A percentile compares a stretch with the other conserved stretches of the same genome.
These are phyloP conservation scores for Eulemur rubriventer DNA, from an alignment of 2,797 vertebrate genomes.

Conservation along the genomic window DNA sequence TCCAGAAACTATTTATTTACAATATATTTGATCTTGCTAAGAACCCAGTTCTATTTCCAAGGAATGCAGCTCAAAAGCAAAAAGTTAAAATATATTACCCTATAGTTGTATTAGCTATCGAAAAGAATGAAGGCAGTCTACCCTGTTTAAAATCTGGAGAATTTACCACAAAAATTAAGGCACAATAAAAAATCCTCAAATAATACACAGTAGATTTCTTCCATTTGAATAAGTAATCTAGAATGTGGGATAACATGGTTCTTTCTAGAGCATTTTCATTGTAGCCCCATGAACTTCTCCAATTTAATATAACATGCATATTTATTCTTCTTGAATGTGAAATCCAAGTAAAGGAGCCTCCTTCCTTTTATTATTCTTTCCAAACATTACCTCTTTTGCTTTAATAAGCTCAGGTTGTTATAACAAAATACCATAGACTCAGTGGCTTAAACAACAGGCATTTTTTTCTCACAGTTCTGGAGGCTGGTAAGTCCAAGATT, in stretches of 20 bases:
- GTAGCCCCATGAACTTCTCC: neutral
- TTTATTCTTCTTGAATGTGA: neutral
- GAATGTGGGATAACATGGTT: neutral
- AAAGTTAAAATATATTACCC: neutral
- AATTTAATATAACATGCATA: neutral
- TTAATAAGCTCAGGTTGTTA: neutral
- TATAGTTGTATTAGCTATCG: neutral
- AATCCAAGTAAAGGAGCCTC: neutral
- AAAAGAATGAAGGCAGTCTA: neutral
- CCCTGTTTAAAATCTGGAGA: neutral
- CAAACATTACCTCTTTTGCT: neutral
- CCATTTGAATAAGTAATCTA: neutral
- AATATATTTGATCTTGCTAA: neutral
- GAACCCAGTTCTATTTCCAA: neutral
- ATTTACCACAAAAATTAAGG: neutral
- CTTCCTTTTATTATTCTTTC: neutral
- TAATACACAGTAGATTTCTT: neutral
- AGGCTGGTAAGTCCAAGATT: neutral
- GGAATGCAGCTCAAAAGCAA: neutral
- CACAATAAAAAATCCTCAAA: neutral
- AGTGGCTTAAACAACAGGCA: neutral
- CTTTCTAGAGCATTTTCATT: neutral
- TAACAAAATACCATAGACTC: neutral
- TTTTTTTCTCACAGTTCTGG: neutral
- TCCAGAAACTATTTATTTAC: neutral